Conservation (phyloP, 2,113 vertebrate genomes). For the Lampris megalopsis region DNA sequence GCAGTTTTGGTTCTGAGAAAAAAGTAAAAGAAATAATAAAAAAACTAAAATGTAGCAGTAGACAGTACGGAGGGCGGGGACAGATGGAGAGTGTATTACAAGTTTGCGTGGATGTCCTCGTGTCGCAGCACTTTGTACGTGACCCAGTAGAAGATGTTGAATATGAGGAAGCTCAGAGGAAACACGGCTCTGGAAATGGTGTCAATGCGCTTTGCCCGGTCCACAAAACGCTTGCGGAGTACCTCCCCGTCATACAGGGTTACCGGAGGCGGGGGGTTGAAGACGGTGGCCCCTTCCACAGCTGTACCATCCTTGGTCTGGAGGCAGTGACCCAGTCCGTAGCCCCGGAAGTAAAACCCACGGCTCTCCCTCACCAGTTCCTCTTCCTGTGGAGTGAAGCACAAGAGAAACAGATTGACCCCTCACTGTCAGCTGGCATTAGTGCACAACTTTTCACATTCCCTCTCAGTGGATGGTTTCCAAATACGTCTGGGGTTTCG, state of each 20-base stretch:
- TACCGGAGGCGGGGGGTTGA: slow-evolving; percentile 68
- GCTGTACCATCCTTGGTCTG: slow-evolving; percentile 82
- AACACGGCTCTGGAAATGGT: slow-evolving; percentile 92
- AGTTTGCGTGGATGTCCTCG: slow-evolving; percentile 87
- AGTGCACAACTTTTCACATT: slow-evolving; percentile 28
- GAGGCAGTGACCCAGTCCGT: slow-evolving; percentile 89
- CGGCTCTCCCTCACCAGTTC: slow-evolving; percentile 86
- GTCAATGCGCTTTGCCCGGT: slow-evolving; percentile 92
- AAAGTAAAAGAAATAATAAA: slow-evolving; percentile 3
- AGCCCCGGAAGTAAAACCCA: slow-evolving; percentile 88
- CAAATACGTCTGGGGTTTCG: background rate
- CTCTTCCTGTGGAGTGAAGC: slow-evolving; percentile 81
- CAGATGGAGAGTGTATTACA: slow-evolving; percentile 63
- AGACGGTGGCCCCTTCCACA: slow-evolving; percentile 77
- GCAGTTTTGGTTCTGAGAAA: slow-evolving; percentile 73
- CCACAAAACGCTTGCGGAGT: slow-evolving; percentile 83
- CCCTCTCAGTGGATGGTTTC: slow-evolving; percentile 14
- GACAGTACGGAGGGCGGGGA: background rate
- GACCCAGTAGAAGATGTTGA: slow-evolving; percentile 97
- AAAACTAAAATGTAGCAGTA: slow-evolving; percentile 37
- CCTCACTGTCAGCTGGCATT: slow-evolving; percentile 46
- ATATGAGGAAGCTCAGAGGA: slow-evolving; percentile 93
- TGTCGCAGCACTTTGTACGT: slow-evolving; percentile 92
- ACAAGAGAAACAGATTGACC: slow-evolving; percentile 55
- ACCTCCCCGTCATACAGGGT: slow-evolving; percentile 79